Evolutionary conservation across 2,888 invertebrate genomes (phyloP), one percentile per base, ranked within the genome.

Genomic region (Phyto melanocephala): DNA sequence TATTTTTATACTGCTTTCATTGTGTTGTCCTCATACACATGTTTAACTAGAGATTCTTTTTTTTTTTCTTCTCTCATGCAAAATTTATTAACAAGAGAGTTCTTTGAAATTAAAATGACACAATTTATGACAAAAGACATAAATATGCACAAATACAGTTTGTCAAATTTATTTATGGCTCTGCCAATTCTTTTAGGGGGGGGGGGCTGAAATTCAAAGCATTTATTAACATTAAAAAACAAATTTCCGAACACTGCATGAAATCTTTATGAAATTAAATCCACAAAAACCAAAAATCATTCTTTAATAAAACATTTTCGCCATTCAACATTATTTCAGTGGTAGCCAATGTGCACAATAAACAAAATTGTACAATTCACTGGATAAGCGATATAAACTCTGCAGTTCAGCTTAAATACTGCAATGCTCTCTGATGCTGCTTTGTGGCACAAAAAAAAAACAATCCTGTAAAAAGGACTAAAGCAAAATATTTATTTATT

Each of bases 111-210:
- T 54, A 1, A 17, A 62, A 62, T 72, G 28, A 40, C 52, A 42
- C 11, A 42, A 42, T 42, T 62, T 42, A 40, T 62, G 62, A 52
- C 52, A 50, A 10, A 28, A 37, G 45, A 0, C 17, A 4, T 52
- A n/a, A n/a, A n/a, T n/a, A 22, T 63, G 6, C 40, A n/a, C 17
- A 52, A 40, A 40, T n/a, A 40, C 50, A 22, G 17, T 22, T 10
- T 15, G n/a, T 10, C 35, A 65, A 45, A 75, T 47, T 67, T 75
- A 67, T 67, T 67, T 76, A 76, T 40, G 58, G 1, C 4, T 50
- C 28, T 33, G 7, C 7, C 7, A 8, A 33, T n/a, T 28, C 15
- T 54, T 33, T 28, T 10, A 6, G 8, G 24, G 17, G 33, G 24
- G 28, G n/a, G n/a, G 22, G n/a, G 28, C 10, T n/a, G 6, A 8